These are phyloP conservation scores for Cynopterus sphinx DNA, from an alignment of 2,797 vertebrate genomes.

Conservation along the genomic window DNA sequence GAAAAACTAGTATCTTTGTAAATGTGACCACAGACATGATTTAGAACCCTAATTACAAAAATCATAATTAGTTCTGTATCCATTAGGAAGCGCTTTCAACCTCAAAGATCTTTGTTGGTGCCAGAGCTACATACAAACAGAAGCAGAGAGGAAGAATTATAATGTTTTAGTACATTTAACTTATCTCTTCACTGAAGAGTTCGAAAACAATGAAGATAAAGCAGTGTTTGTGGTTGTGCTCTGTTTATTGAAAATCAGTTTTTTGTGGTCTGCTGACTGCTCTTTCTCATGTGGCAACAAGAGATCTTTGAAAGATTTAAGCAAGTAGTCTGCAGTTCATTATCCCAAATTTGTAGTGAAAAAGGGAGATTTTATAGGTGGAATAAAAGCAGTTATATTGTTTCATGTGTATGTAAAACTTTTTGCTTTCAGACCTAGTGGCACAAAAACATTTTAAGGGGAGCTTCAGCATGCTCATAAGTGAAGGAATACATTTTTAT, in stretches of 20 bases:
- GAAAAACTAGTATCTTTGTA: background rate
- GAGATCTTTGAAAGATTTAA: background rate
- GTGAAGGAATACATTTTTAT: background rate
- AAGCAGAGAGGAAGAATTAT: background rate
- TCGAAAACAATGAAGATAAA: constrained; percentile 1
- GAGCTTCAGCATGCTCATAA: constrained; percentile 8
- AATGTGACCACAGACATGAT: background rate
- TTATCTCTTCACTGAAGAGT: background rate
- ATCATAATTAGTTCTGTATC: background rate
- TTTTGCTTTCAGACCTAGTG: constrained; percentile 16
- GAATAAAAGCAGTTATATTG: constrained; percentile 45
- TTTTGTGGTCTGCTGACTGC: background rate
- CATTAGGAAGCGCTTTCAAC: background rate
- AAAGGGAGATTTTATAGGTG: constrained; percentile 23
- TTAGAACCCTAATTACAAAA: background rate
- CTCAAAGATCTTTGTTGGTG: background rate
- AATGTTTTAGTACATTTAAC: background rate
- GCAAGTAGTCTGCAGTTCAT: background rate
- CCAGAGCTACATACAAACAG: background rate
- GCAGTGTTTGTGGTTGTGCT: background rate
- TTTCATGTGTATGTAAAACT: background rate
- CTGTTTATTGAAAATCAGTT: background rate
- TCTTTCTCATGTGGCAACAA: background rate
- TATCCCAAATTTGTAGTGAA: constrained; percentile 39
- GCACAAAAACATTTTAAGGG: background rate